phyloP scores from a whole-genome alignment of 2,888 invertebrate species.

The Dicranocentrus wangi region DNA sequence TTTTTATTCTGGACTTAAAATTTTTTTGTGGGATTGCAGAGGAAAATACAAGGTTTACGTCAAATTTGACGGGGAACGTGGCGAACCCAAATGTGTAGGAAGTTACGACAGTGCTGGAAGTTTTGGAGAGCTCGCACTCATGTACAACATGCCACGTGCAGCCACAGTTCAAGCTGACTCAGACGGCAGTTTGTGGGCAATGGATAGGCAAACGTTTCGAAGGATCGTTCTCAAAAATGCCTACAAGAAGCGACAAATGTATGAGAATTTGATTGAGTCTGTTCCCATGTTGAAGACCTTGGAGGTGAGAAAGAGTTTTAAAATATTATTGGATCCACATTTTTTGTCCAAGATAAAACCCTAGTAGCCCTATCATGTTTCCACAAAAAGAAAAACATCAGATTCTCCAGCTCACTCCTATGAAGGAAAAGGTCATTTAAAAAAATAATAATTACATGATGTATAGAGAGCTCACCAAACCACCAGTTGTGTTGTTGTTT shows the following conservation, averaged over 20 bases:
- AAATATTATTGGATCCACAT: too few relatives aligned
- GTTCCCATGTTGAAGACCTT: conserved; percentile 97
- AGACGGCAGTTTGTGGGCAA: conserved; percentile 95
- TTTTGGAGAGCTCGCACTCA: conserved; percentile 94
- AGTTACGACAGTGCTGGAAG: background rate
- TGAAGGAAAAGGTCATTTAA: too few relatives aligned
- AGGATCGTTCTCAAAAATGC: conserved; percentile 97
- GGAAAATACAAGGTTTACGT: conserved; percentile 88
- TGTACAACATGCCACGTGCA: conserved; percentile 98
- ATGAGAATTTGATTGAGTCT: conserved; percentile 92
- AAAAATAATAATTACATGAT: too few relatives aligned
- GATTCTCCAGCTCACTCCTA: too few relatives aligned
- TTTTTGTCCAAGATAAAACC: background rate
- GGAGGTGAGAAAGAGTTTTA: conserved; percentile 89
- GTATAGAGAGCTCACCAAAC: too few relatives aligned
- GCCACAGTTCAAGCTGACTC: conserved; percentile 91
- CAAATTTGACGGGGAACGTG: conserved; percentile 78
- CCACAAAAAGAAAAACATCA: too few relatives aligned
- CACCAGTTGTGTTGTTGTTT: too few relatives aligned
- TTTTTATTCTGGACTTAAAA: background rate
- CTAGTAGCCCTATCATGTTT: too few relatives aligned
- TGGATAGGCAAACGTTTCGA: conserved; percentile 97
- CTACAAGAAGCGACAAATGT: conserved; percentile 98
- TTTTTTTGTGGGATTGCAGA: conserved; percentile 76
- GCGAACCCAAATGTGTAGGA: conserved; percentile 3